Percentiles rank a stretch among this genome's conserved stretches.
phyloP scores from a whole-genome alignment of 2,113 vertebrate species.

The Meleagris gallopavo region DNA sequence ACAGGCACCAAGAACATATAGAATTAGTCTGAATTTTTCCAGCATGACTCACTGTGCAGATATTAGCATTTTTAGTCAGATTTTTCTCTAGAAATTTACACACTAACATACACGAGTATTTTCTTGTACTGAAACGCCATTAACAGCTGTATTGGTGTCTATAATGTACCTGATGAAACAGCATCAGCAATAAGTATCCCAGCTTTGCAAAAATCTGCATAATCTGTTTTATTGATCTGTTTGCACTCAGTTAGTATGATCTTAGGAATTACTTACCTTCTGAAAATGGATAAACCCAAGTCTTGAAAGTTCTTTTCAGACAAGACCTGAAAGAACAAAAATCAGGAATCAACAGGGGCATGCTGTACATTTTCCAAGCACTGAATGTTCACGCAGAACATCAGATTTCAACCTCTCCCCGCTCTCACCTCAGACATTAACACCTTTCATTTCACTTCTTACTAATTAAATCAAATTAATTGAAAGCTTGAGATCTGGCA shows the following conservation, averaged over 20 bases:
- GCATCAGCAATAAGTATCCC: not conserved
- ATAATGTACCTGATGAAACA: not conserved
- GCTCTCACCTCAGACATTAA: not conserved
- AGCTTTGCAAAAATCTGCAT: not conserved
- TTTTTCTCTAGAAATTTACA: not conserved
- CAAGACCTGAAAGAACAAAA: not conserved
- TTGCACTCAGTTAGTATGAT: not conserved
- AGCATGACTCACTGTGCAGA: not conserved
- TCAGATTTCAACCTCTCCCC: constrained; percentile 5
- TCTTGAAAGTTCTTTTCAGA: not conserved
- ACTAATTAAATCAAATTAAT: constrained; percentile 35
- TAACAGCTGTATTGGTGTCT: not conserved
- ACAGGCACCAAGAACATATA: not conserved
- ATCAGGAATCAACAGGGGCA: not conserved
- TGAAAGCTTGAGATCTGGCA: not conserved
- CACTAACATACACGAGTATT: not conserved
- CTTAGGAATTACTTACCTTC: not conserved
- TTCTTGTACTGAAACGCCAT: not conserved
- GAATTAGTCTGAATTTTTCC: not conserved
- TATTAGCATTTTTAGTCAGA: not conserved
- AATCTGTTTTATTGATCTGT: not conserved
- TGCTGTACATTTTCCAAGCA: not conserved
- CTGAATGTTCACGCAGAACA: not conserved
- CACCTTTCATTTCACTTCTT: not conserved
- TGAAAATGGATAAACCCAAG: not conserved